Evolutionary conservation across 2,888 invertebrate species (phyloP), one percentile per base, ranked within the genome.

Genomic region (Rotaria magnacalcarata): DNA sequence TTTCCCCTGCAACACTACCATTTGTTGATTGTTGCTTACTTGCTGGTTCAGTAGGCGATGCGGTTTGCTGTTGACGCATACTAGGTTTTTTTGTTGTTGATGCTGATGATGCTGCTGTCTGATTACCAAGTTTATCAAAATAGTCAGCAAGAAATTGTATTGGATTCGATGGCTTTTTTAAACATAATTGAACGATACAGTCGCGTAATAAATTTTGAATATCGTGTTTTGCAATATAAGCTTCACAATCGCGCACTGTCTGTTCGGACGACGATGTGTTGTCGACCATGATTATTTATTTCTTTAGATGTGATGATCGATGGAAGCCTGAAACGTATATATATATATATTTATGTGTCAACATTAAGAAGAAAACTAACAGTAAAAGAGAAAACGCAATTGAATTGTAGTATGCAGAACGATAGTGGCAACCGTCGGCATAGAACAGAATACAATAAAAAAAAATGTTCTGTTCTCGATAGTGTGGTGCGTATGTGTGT

Each of bases 101-200:
- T 80, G 75, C 0, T 43, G 80, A n/a, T 47, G 47, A 24, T 47
- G 75, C 0, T 43, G 80, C 2, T 80, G 80, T 24, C 19, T 80
- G 80, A 80, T 47, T 94, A 93, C 98, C 97, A 89, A 98, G 93
- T 92, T 95, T 96, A 91, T 97, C 97, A 91, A 99, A 99, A 93
- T 98, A 96, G 91, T 97, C 97, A 90, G 96, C 93, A 89, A 99
- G 93, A 93, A 98, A 99, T 87, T 95, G 93, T 89, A 97, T 94
- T 54, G 99, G 99, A 92, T 98, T 97, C 89, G 96, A 95, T 86
- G 99, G 99, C 91, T 96, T 94, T 91, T 95, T 95, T 88, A 99
- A 95, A 93, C 98, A 99, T 90, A 99, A 93, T 91, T 97, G 97
- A 88, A 99, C 97, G 90, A 98, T 97, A 92, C 96, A 97, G 92